Conservation (phyloP, 2,797 vertebrate species). For the Chromis chromis region DNA sequence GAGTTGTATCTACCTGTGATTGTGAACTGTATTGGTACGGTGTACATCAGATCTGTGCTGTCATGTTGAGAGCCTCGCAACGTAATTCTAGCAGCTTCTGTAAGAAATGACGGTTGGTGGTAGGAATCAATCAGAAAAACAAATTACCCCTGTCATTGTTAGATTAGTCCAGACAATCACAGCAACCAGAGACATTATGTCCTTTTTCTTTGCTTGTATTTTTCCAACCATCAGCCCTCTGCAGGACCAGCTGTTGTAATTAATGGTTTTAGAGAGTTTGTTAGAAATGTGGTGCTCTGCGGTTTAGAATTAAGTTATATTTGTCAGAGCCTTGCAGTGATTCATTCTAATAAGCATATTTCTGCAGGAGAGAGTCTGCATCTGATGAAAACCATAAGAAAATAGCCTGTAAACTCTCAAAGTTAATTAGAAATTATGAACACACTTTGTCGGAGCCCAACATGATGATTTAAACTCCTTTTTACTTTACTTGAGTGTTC, state of each 20-base stretch:
- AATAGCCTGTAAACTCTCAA: background rate
- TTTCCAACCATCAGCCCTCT: slow-evolving; percentile 12
- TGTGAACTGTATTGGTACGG: slow-evolving; percentile 65
- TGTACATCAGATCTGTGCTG: slow-evolving; percentile 53
- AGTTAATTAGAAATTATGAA: no score
- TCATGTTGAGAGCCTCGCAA: slow-evolving; percentile 46
- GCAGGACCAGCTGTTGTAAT: slow-evolving; percentile 19
- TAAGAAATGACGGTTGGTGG: slow-evolving; percentile 18
- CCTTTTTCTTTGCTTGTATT: background rate
- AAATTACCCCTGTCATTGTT: slow-evolving; percentile 9
- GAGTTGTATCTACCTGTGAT: slow-evolving; percentile 63
- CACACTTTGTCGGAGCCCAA: background rate
- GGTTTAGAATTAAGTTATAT: background rate
- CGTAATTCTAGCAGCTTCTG: slow-evolving; percentile 36
- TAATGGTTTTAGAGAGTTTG: background rate
- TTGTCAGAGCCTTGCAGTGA: background rate
- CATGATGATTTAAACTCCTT: background rate
- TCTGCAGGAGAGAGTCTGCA: background rate
- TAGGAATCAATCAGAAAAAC: slow-evolving; percentile 18
- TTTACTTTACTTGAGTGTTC: slow-evolving; percentile 5
- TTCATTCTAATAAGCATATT: background rate
- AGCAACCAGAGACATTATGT: slow-evolving; percentile 3
- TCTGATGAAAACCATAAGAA: background rate
- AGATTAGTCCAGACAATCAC: slow-evolving; percentile 50
- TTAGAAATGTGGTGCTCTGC: slow-evolving; percentile 11